Evolutionary conservation across 2,888 invertebrate genomes (phyloP).

Genomic region (Cryptocheilus praepositus): DNA sequence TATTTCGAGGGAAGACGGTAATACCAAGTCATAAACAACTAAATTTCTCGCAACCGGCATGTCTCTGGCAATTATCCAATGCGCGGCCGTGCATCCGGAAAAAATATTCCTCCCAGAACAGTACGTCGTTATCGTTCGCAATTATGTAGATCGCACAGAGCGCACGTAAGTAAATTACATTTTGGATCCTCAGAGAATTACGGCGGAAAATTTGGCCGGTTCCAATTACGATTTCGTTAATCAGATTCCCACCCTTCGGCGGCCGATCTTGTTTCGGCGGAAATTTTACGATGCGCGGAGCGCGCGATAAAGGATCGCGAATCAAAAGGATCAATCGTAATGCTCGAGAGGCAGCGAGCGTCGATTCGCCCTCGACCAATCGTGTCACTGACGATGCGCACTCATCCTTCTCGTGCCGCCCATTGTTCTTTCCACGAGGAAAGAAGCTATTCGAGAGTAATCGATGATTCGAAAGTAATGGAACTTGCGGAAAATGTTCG

Average conservation of each 20-base stretch:
- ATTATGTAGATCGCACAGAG: too few relatives aligned
- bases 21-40: slow-evolving; percentile 43
- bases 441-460: slow-evolving; percentile 26
- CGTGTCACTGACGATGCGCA: background rate
- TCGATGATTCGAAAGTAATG: slow-evolving; percentile 37
- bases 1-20: slow-evolving; percentile 35
- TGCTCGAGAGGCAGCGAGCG: background rate
- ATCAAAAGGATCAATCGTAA: too few relatives aligned
- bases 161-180: too few relatives aligned
- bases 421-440: slow-evolving; percentile 30
- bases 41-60: slow-evolving; percentile 49
- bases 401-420: background rate
- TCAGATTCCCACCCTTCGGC: too few relatives aligned
- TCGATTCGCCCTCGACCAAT: background rate
- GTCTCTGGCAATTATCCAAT: slow-evolving; percentile 34
- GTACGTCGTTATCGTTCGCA: too few relatives aligned
- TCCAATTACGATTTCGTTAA: too few relatives aligned
- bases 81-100: background rate
- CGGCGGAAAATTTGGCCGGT: too few relatives aligned
- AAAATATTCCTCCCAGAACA: too few relatives aligned
- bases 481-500: slow-evolving; percentile 27
- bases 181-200: too few relatives aligned
- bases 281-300: too few relatives aligned
- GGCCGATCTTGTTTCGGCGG: too few relatives aligned
- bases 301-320: too few relatives aligned